Base-by-base conservation (phyloP, 1,140 invertebrate genomes). In the Ceratosolen fusciceps region DNA sequence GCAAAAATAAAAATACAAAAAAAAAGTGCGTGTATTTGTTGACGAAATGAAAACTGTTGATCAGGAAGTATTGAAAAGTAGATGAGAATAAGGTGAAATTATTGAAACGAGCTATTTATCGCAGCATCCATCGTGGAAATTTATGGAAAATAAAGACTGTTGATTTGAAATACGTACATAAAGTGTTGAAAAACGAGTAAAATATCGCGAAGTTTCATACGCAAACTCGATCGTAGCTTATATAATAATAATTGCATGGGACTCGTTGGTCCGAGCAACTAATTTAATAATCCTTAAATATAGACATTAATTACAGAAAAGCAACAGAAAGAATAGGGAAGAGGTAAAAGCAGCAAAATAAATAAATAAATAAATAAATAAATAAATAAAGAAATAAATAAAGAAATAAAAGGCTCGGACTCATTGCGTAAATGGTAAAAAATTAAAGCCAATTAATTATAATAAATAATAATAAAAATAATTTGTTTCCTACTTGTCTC, bases 141-240 rank as follows among this genome's bases (percentile, higher is more conserved):
- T n/a, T n/a, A n/a, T n/a, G n/a, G n/a, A 56, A 75, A 80, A 54
- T 80, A 75, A 80, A 80, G 73, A 76, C 79, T 80, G 73, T 68
- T 76, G 67, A 76, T 29, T 49, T 52, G 24, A 77, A 74, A 75
- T 58, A 62, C 43, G 37, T 68, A 68, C 60, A 52, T 70, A 34
- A 79, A 76, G 39, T 5, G 24, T 34, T 73, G 58, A 12, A 75
- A 37, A 62, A 70, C 71, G 75, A 70, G 37, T 70, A 71, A 62
- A n/a, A 71, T 58, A 71, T 37, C 21, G 2, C 24, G 26, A 70
- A 74, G 16, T 65, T 79, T 67, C 37, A 74, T 62, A 26, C 58
- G 29, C 34, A 39, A 58, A 74, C n/a, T 74, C 52, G 49, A 79
- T 68, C 52, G 34, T 74, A 79, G 71, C 26, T 78, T 29, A 29